A percentile compares a stretch with the other conserved stretches of the same genome.
Conservation (phyloP, 2,888 invertebrate genomes). For the Argynnis bischoffii region DNA sequence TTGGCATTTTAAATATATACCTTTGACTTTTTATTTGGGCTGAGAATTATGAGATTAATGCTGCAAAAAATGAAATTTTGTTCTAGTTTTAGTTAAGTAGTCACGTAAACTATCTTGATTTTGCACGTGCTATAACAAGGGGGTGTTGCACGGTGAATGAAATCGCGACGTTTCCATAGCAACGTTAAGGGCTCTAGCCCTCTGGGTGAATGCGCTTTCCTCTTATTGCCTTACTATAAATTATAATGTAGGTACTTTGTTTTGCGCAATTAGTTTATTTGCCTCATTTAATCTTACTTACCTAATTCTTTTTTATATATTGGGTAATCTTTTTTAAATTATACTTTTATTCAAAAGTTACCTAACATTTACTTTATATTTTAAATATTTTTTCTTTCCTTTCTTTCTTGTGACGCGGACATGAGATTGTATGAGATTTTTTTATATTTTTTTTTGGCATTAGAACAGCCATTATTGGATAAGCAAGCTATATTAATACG, state of each 20-base stretch:
- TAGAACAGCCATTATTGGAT: no score
- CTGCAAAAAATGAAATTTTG: conserved; percentile 14
- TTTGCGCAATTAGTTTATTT: not conserved
- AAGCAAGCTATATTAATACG: no score
- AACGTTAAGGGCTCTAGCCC: conserved; percentile 71
- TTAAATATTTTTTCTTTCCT: not conserved
- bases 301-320: not conserved
- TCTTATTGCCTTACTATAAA: conserved; percentile 39
- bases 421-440: no score
- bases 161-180: conserved; percentile 68
- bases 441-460: no score
- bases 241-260: conserved; percentile 1
- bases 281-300: no score
- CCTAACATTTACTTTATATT: no score
- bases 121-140: conserved; percentile 52
- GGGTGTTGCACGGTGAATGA: conserved; percentile 59
- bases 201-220: conserved; percentile 44
- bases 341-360: not conserved
- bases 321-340: not conserved
- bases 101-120: conserved; percentile 38
- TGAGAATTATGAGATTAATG: conserved; percentile 4
- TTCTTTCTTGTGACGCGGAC: no score
- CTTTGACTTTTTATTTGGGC: conserved; percentile 17
- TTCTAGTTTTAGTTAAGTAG: conserved; percentile 25
- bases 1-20: conserved; percentile 25